Base-by-base conservation (phyloP, 2,113 vertebrate species). In the Terrapene triunguis region DNA sequence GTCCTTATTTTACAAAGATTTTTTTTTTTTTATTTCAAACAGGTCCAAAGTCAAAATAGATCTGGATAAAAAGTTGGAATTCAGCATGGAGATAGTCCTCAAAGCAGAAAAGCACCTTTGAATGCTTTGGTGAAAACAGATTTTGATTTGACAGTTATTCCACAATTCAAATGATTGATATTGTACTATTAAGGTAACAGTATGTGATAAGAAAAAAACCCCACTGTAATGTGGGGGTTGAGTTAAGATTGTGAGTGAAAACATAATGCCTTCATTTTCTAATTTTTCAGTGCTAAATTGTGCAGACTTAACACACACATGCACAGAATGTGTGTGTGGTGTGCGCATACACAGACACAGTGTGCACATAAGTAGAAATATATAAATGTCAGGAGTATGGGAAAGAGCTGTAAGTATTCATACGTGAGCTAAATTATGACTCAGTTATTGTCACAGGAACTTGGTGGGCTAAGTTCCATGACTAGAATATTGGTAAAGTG, bases 111-210 rank as follows among this genome's bases (percentile, higher is more conserved):
- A 83, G 29, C 76, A 44, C 24, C 12, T 25, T 62, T 76, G 22
- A 11, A 22, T 10, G 6, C 89, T 90, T 90, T 65, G n/a, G 22
- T 1, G 3, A 88, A 32, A 1, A 0, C 24, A 25, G 80, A 0
- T 57, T 78, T 85, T 80, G 42, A 42, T 89, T 85, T n/a, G 14
- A 38, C 2, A 1, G 72, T 57, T 94, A n/a, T 89, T 42, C 79
- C 62, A 94, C 80, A 92, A 29, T 5, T 57, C 78, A 42, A 27
- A 47, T 7, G 25, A 42, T 53, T 57, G 35, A 32, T n/a, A 6
- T 44, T n/a, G 6, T 47, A 24, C 54, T 53, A 76, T 25, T 74
- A 11, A 74, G 69, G 21, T 72, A 72, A 72, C 17, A 72, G 65
- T 76, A 44, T 76, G 9, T 44, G 10, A 69, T 69, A 44, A 5